A percentile compares a stretch with the other conserved stretches of the same genome.
Evolutionary conservation across 2,797 vertebrate genomes (phyloP).

Genomic region (Sebastes reedi): DNA sequence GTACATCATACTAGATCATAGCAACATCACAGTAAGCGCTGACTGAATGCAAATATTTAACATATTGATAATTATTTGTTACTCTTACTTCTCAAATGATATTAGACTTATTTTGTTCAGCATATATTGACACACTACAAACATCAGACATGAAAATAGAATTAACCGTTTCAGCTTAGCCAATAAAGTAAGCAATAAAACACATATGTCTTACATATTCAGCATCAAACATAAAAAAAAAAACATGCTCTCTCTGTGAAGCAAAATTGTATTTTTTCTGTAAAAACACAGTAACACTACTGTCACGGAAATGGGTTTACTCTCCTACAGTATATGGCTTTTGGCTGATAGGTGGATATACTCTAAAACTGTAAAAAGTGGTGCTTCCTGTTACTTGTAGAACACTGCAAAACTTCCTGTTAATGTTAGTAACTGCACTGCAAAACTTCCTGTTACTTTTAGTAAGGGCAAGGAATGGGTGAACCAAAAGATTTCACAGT

Average conservation of each 20-base stretch:
- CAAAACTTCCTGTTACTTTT: too few relatives aligned
- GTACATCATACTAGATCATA: background rate
- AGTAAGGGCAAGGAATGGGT: too few relatives aligned
- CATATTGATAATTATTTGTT: background rate
- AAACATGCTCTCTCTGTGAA: background rate
- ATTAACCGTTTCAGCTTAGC: background rate
- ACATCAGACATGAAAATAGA: background rate
- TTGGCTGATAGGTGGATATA: too few relatives aligned
- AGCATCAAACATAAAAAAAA: background rate
- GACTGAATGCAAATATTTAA: background rate
- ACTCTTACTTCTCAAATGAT: background rate
- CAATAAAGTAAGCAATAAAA: background rate
- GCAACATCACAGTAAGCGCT: background rate
- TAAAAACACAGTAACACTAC: background rate
- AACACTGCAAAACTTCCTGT: too few relatives aligned
- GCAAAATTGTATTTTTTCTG: background rate
- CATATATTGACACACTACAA: background rate
- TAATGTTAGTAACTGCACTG: too few relatives aligned
- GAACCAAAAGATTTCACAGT: too few relatives aligned
- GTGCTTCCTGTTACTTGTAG: too few relatives aligned
- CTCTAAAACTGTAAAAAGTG: too few relatives aligned
- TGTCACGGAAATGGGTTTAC: too few relatives aligned
- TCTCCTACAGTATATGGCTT: too few relatives aligned
- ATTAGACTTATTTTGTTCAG: background rate
- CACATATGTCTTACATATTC: background rate